Base-by-base conservation (phyloP, 2,888 invertebrate genomes). In the Perdita meconis region DNA sequence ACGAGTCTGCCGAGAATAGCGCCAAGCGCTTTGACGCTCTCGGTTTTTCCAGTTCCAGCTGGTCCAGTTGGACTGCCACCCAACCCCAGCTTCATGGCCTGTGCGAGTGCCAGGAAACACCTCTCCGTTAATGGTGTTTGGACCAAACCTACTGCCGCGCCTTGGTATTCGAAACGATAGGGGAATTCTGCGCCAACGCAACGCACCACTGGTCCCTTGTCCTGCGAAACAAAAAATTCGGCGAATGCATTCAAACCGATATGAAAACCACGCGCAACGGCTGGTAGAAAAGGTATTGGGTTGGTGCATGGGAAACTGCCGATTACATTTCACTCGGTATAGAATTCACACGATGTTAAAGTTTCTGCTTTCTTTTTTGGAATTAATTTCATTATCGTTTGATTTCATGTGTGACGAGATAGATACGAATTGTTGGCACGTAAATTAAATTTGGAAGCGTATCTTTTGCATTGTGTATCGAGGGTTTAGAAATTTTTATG, bases 51-150 rank as follows among this genome's bases (percentile, higher is more conserved):
- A 0, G 99, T 99, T 67, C 99, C 99, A 22, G 99, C 99, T 0
- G 99, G 99, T 0, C 99, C 99, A 88, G 99, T 99, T 0, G 99
- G 99, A 93, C 99, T 99, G 8, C 99, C 99, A 70, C 99, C 99
- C 84, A 99, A 94, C 0, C 99, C 99, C 93, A 99, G 95, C 89
- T 97, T 96, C 95, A 99, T 96, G 1, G 98, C 97, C 94, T 99
- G 99, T 8, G 98, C 99, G 73, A 99, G 94, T 51, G 99, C 98
- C 70, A 99, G 94, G 93, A 99, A 99, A 91, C 99, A 99, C 91
- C 98, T 97, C 92, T 99, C 99, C 19, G 99, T 99, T 66, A 99
- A 94, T 38, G 97, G 97, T 0, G 99, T 99, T 89, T 98, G 96
- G 5, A 99, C 99, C 85, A 99, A 94, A 92, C 98, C 98, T 47